Evolutionary conservation across 1,140 invertebrate genomes (phyloP).

Genomic region (Ceratina calcarata): DNA sequence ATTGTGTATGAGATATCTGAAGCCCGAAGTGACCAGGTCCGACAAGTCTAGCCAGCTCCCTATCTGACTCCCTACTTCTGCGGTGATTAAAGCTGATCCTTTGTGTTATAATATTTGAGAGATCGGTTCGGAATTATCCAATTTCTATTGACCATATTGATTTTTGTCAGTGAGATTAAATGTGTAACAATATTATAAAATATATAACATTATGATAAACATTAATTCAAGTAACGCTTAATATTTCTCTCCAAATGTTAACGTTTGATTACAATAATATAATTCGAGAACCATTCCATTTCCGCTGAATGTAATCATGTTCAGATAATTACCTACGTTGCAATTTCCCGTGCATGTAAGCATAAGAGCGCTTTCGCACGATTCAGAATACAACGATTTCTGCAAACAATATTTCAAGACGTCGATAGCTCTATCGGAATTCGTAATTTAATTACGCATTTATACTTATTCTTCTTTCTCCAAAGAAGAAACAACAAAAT

Average conservation of each 20-base stretch:
- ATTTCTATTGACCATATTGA: not conserved
- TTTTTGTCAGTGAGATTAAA: no score
- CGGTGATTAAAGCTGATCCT: not conserved
- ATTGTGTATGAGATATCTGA: not conserved
- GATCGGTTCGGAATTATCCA: not conserved
- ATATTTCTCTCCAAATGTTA: not conserved
- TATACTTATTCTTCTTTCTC: no score
- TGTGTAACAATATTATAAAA: not conserved
- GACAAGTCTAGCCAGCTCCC: not conserved
- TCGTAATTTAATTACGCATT: no score
- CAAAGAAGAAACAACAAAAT: no score
- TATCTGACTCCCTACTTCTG: not conserved
- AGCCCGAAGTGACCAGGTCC: not conserved
- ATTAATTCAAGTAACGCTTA: not conserved
- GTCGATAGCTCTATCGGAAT: no score
- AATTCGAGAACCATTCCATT: not conserved
- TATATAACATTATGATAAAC: not conserved
- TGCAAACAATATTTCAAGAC: no score
- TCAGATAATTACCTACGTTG: not conserved
- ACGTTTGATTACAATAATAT: not conserved
- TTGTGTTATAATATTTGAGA: not conserved
- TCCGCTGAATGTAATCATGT: not conserved
- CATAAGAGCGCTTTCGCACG: not conserved
- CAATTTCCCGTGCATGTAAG: not conserved
- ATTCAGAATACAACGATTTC: no score